Evolutionary conservation across 2,888 invertebrate species (phyloP).

Genomic region (Hetaerina titia): DNA sequence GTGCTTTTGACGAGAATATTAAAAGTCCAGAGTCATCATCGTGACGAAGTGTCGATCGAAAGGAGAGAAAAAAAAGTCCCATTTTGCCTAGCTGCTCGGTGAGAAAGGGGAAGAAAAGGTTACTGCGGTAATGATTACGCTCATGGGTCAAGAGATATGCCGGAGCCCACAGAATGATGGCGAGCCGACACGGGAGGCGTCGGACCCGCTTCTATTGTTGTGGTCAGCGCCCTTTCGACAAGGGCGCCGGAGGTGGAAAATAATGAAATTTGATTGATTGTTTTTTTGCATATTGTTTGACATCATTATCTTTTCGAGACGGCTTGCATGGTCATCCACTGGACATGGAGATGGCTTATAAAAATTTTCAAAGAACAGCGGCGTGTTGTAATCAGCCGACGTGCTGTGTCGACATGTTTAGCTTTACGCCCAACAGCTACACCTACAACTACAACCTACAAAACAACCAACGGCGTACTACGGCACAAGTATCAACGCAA

Average conservation of each 20-base stretch:
- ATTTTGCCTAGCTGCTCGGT: neutral
- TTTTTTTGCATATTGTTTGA: conserved; percentile 14
- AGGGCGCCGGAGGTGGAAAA: neutral
- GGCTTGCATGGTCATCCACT: neutral
- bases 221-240: neutral
- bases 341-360: neutral
- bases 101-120: neutral
- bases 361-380: neutral
- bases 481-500: no score
- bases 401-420: no score
- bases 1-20: neutral
- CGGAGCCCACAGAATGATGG: neutral
- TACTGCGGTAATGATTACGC: neutral
- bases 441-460: no score
- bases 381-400: neutral
- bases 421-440: no score
- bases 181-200: neutral
- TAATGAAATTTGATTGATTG: conserved; percentile 47
- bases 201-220: conserved; percentile 17
- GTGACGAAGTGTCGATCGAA: neutral
- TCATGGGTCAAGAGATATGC: neutral
- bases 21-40: neutral
- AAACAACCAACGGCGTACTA: no score
- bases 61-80: neutral
- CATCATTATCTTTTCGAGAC: conserved; percentile 25